Evolutionary conservation across 1,140 invertebrate species (phyloP).

Genomic region (Stenopsyche tienmushanensis): DNA sequence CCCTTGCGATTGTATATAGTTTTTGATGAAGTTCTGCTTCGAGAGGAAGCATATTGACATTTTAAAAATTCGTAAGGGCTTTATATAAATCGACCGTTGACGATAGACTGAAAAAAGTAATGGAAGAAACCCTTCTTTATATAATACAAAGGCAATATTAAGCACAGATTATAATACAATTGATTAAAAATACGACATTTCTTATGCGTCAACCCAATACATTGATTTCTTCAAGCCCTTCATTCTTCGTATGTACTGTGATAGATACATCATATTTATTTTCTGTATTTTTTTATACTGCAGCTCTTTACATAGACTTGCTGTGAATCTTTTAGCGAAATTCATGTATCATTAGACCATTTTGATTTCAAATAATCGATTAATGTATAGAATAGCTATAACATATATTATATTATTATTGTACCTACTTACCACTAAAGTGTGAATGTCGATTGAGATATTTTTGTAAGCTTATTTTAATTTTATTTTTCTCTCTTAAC

Average conservation of each 20-base stretch:
- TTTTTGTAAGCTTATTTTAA: conserved; percentile 24
- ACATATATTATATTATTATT: conserved; percentile 21
- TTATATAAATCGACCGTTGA: no score
- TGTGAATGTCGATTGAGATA: conserved; percentile 19
- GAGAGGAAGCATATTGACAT: no score
- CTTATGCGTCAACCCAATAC: not conserved
- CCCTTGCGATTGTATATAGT: no score
- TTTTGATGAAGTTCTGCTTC: no score
- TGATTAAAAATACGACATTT: no score
- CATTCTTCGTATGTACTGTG: not conserved
- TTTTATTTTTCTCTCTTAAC: no score
- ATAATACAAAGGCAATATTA: no score
- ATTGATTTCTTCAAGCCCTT: conserved; percentile 3
- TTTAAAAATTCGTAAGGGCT: no score
- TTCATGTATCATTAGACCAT: conserved; percentile 11
- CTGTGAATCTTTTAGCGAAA: conserved; percentile 18
- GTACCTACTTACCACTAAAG: conserved; percentile 33
- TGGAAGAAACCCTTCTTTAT: no score
- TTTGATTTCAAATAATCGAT: conserved; percentile 29
- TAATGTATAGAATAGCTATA: conserved; percentile 34
- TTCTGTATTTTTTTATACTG: conserved; percentile 6
- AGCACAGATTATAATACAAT: no score
- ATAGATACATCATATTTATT: not conserved
- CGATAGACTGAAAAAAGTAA: no score
- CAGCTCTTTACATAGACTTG: conserved; percentile 17